Evolutionary conservation across 1,140 invertebrate species (phyloP), one percentile per base, ranked within the genome.

Genomic region (Sitophilus oryzae): DNA sequence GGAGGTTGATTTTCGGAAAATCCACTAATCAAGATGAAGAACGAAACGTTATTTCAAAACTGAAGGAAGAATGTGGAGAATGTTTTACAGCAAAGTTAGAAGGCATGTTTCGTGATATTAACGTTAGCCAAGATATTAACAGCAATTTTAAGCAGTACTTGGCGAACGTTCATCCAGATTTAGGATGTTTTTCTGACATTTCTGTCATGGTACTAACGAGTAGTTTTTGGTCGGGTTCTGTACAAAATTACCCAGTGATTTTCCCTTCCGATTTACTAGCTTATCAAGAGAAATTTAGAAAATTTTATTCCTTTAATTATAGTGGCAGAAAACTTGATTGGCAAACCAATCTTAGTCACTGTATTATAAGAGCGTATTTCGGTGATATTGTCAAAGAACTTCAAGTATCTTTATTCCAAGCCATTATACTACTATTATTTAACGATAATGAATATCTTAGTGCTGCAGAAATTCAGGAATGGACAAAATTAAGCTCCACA

Each of bases 21-120:
- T 98, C 94, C n/a, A 94, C 95, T 0, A 97, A 93, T 5, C 93
- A 98, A 5, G 95, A 98, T 76, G 93, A 94, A 0, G 96, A 98
- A 74, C 98, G 98, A 70, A 94, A 91, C 11, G 98, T 98, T 93
- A 74, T 98, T 6, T 93, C 89, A 0, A 98, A 98, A 76, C 75
- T 98, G 41, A 98, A 98, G 70, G 91, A 94, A 71, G 96, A 98
- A 76, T 98, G 96, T 71, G 96, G 96, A 3, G 91, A 91, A 23
- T 92, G 88, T 2, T 98, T 98, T 69, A 98, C 95, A 0, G 91
- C 90, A 51, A 97, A 97, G 75, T 73, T 98, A 8, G 95, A 98
- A 75, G 94, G 94, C 59, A 98, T 98, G 96, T 97, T 98, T 65
- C 96, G 96, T 73, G 96, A 98, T 66, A 97, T 98, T 89, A 93